Evolutionary conservation across 2,113 vertebrate species (phyloP), one percentile per base, ranked within the genome.

Genomic region (Plestiodon gilberti): DNA sequence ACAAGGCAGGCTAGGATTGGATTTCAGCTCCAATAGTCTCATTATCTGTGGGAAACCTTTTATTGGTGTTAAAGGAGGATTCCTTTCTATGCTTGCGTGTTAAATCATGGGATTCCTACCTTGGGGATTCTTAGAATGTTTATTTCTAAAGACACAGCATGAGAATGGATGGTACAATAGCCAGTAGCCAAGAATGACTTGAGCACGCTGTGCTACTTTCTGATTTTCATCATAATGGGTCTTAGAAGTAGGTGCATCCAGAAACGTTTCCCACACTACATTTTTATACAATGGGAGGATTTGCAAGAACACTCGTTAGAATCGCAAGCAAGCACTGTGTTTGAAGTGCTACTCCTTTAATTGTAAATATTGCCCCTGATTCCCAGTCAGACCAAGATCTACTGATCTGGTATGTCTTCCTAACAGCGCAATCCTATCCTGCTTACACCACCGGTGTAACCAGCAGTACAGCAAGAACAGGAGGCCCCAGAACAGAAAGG

Each of bases 1-100:
- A 92, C 87, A 76, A 89, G 85, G 67, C 82, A 73, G 70, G 74
- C 89, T 74, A 83, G 90, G 89, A 86, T 55, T 82, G 70, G 87
- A 70, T 80, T 87, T 81, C 81, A 89, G 78, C 81, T 90, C 71
- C 81, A 0, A 81, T 59, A 75, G 61, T 71, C 78, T 76, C 25
- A 84, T 70, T 28, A 65, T 64, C 67, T 48, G 22, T 6, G 43
- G 62, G 83, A 78, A 83, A 1, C 28, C 78, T 88, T 65, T 73
- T 52, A 64, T 79, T 70, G 62, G 67, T 10, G n/a, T 81, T 59
- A 74, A 81, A 74, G 74, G n/a, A 65, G 84, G 38, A 30, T 5
- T 35, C 43, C n/a, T 86, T 81, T 57, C 40, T 64, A 48, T 38
- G 30, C 18, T 43, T n/a, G 13, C 20, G 48, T 59, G 6, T 18